A percentile compares a stretch with the other conserved stretches of the same genome.
Conservation (phyloP, 2,113 vertebrate genomes). For the Carassius gibelio region DNA sequence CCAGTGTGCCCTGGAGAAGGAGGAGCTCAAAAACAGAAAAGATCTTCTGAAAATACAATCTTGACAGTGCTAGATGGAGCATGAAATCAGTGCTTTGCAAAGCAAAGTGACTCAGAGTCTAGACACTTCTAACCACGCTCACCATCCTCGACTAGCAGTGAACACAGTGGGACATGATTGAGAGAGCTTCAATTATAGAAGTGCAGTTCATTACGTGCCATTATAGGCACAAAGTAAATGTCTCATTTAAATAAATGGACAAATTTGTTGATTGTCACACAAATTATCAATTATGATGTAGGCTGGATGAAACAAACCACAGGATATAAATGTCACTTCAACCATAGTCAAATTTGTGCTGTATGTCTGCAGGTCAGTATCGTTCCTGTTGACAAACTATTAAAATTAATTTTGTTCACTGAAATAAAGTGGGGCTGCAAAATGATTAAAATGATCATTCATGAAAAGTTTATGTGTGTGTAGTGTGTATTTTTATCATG, state of each 20-base stretch:
- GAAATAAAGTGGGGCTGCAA: neutral
- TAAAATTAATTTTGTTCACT: neutral
- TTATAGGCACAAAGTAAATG: constrained; percentile 11
- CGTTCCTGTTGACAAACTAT: neutral
- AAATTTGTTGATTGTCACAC: neutral
- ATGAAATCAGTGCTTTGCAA: constrained; percentile 24
- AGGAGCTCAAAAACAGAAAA: neutral
- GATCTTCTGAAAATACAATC: constrained; percentile 8
- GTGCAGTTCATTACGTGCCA: constrained; percentile 20
- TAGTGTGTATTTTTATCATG: too few relatives aligned
- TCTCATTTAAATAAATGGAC: neutral
- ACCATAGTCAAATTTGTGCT: neutral
- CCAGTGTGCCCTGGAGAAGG: neutral
- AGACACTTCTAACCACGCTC: constrained; percentile 21
- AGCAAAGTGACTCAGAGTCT: constrained; percentile 34
- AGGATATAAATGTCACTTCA: neutral
- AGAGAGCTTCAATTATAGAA: constrained; percentile 11
- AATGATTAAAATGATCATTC: neutral
- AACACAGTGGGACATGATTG: neutral
- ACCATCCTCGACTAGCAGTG: neutral
- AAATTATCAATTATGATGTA: neutral
- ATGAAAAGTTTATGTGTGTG: too few relatives aligned
- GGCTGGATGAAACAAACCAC: neutral
- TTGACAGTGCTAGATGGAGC: constrained; percentile 27
- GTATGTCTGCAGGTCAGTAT: neutral